Conservation (phyloP, 92 coral and sea anemone species). For the Porites rus region DNA sequence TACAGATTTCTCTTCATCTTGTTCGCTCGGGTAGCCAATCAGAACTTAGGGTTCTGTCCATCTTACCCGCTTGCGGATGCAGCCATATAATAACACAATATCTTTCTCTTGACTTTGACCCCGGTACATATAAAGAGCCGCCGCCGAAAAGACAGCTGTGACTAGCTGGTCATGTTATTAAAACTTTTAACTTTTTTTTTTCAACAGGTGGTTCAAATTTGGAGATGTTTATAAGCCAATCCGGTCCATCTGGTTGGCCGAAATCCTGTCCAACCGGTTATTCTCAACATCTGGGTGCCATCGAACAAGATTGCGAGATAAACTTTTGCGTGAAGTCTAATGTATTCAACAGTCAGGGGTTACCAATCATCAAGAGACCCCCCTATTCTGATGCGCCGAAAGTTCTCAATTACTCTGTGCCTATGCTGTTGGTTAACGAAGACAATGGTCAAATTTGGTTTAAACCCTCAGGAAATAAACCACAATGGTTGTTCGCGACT, state of each 20-base stretch:
- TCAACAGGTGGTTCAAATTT: conserved; percentile 6
- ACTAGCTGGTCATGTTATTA: neutral
- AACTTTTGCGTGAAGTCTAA: conserved; percentile 83
- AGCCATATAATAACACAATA: no score
- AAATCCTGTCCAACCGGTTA: conserved; percentile 89
- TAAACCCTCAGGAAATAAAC: conserved; percentile 48
- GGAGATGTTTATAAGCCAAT: conserved; percentile 24
- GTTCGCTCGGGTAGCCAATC: no score
- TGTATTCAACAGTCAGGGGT: conserved; percentile 68
- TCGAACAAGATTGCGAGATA: conserved; percentile 93
- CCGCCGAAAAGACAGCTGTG: neutral
- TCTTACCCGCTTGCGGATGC: no score
- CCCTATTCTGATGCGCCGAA: conserved; percentile 83
- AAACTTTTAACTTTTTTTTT: no score
- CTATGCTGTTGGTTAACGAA: conserved; percentile 76
- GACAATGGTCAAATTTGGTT: conserved; percentile 81
- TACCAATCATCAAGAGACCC: conserved; percentile 86
- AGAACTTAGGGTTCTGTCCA: no score
- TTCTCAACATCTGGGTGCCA: conserved; percentile 89
- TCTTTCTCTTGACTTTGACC: no score
- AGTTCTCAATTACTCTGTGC: conserved; percentile 77
- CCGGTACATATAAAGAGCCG: no score
- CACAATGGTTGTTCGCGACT: conserved; percentile 69
- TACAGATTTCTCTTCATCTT: no score
- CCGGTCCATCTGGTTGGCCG: conserved; percentile 78